Conservation (phyloP, 2,888 invertebrate species). For the Eilema caniola region DNA sequence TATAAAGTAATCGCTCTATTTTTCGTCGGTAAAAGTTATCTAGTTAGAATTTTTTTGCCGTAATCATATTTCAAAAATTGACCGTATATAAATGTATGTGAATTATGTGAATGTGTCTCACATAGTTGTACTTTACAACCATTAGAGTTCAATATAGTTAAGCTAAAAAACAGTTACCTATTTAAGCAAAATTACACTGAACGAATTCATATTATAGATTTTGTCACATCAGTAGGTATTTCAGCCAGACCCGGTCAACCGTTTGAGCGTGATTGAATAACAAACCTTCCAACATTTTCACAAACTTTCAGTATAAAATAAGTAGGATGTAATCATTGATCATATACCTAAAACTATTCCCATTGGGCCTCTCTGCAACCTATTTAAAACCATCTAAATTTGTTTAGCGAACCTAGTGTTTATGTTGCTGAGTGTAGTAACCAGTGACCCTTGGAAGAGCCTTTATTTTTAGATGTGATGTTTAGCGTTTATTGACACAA, state of each 20-base stretch:
- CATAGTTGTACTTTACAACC: neutral
- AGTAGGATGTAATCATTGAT: too few relatives aligned
- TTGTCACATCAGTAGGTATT: too few relatives aligned
- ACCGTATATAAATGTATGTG: too few relatives aligned
- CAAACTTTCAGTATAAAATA: too few relatives aligned
- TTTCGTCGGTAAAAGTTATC: conserved; percentile 7
- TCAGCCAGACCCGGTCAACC: too few relatives aligned
- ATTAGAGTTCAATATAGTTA: neutral
- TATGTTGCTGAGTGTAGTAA: neutral
- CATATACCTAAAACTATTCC: neutral
- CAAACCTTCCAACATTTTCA: too few relatives aligned
- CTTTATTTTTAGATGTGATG: neutral
- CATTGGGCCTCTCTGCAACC: neutral
- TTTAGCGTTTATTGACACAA: neutral
- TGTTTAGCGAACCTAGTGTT: too few relatives aligned
- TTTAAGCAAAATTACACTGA: neutral
- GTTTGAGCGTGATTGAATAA: too few relatives aligned
- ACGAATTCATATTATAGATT: too few relatives aligned
- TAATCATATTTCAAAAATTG: neutral
- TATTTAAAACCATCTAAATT: neutral
- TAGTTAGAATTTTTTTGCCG: neutral
- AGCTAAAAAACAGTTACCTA: neutral
- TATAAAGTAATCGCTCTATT: conserved; percentile 31
- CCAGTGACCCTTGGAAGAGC: neutral
- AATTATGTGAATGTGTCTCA: neutral